Conservation (phyloP, 2,888 invertebrate species). For the Drosophila affinis region DNA sequence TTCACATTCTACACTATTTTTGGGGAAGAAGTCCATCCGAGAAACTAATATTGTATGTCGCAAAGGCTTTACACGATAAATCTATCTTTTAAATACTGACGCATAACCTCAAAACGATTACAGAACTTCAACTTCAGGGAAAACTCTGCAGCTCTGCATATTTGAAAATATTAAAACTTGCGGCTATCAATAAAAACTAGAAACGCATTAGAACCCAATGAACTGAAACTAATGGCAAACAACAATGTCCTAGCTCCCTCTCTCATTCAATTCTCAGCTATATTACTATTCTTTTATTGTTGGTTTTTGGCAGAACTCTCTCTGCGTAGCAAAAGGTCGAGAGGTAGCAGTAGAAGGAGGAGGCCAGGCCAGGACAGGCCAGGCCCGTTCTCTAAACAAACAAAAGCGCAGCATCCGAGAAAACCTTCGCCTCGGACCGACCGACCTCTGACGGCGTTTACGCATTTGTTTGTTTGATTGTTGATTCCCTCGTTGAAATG, state of each 20-base stretch:
- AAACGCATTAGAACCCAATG: conserved; percentile 34
- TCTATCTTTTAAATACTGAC: background rate
- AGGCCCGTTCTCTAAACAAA: conserved; percentile 51
- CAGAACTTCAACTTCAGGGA: too few relatives aligned
- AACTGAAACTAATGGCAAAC: conserved; percentile 51
- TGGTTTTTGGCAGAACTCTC: conserved; percentile 51
- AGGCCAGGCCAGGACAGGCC: too few relatives aligned
- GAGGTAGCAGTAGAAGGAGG: conserved; percentile 9
- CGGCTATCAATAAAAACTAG: conserved; percentile 41
- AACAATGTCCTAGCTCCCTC: conserved; percentile 21
- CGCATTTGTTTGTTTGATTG: conserved; percentile 30
- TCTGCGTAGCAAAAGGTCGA: conserved; percentile 17
- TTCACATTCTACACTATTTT: background rate
- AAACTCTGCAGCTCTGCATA: too few relatives aligned
- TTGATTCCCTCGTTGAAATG: conserved; percentile 31
- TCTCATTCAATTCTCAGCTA: conserved; percentile 26
- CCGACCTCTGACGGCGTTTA: background rate
- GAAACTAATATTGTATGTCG: background rate
- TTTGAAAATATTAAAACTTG: conserved; percentile 11
- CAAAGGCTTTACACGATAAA: background rate
- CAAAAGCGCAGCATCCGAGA: conserved; percentile 71
- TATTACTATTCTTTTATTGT: conserved; percentile 21
- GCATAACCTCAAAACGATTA: background rate
- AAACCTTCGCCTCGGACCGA: conserved; percentile 10
- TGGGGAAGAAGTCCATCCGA: background rate